Percentiles rank a stretch among this genome's conserved stretches.
Evolutionary conservation across 1,140 invertebrate genomes (phyloP).

Genomic region (Agrilus planipennis): DNA sequence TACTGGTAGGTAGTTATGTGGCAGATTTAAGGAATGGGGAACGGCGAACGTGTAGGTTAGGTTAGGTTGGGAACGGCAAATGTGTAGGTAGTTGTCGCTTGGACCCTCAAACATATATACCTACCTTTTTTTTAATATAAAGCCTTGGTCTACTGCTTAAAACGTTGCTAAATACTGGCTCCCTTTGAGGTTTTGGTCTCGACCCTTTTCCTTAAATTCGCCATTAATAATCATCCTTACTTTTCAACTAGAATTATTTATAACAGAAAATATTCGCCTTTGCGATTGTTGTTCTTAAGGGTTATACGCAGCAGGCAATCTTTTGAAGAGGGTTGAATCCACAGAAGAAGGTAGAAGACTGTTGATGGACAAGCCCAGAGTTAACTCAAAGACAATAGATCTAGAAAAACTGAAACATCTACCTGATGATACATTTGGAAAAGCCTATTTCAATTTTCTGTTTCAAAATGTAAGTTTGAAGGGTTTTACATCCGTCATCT

Average conservation of each 20-base stretch:
- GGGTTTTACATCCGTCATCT: background rate
- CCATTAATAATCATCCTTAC: background rate
- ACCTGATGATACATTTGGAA: constrained; percentile 71
- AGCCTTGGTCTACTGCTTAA: too few species aligned
- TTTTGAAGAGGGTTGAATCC: constrained; percentile 40
- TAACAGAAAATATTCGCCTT: constrained; percentile 38
- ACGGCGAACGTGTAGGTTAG: too few species aligned
- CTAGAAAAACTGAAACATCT: constrained; percentile 55
- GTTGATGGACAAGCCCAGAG: constrained; percentile 66
- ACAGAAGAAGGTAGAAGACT: constrained; percentile 62
- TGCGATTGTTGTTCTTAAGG: constrained; percentile 54
- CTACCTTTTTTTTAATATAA: too few species aligned
- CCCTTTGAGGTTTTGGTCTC: too few species aligned
- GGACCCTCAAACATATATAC: too few species aligned
- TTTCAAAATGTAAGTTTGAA: constrained; percentile 50
- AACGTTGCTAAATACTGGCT: too few species aligned
- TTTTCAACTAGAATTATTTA: background rate
- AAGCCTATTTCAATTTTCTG: constrained; percentile 74
- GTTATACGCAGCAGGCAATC: too few species aligned
- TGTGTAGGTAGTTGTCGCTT: too few species aligned
- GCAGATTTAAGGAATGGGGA: too few species aligned
- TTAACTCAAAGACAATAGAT: constrained; percentile 74
- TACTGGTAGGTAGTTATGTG: too few species aligned
- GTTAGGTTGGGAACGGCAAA: too few species aligned
- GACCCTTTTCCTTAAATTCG: too few species aligned